Evolutionary conservation across 2,888 invertebrate genomes (phyloP).

Genomic region (Esperia sulphurella): DNA sequence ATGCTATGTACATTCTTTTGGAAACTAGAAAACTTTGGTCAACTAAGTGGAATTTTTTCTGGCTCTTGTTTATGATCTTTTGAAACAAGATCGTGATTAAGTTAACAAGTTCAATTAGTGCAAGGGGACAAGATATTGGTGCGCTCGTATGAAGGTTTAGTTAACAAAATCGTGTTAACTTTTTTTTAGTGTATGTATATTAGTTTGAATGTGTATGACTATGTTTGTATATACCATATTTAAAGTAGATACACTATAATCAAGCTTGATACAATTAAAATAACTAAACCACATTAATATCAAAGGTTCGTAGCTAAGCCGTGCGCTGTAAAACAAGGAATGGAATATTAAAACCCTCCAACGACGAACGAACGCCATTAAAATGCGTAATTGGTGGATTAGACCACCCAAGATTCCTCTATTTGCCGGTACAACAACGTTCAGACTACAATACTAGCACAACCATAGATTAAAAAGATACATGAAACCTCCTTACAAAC

Average conservation of each 20-base stretch:
- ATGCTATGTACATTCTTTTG: too few relatives aligned
- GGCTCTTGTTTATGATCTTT: too few relatives aligned
- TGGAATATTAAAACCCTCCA: slow-evolving; percentile 72
- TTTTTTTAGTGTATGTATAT: too few relatives aligned
- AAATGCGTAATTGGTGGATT: slow-evolving; percentile 79
- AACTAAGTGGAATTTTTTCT: too few relatives aligned
- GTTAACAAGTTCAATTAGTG: too few relatives aligned
- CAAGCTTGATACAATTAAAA: slow-evolving; percentile 40
- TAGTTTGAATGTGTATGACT: too few relatives aligned
- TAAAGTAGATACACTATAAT: neutral
- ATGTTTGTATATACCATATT: too few relatives aligned
- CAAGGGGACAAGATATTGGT: too few relatives aligned
- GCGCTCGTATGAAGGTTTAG: too few relatives aligned
- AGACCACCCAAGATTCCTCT: slow-evolving; percentile 74
- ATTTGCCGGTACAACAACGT: slow-evolving; percentile 46
- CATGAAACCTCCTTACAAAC: neutral
- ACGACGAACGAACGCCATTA: slow-evolving; percentile 68
- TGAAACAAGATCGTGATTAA: too few relatives aligned
- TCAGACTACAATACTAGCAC: slow-evolving; percentile 30
- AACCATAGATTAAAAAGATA: slow-evolving; percentile 28
- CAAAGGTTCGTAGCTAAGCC: slow-evolving; percentile 41
- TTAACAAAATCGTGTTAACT: too few relatives aligned
- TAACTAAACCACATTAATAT: slow-evolving; percentile 49
- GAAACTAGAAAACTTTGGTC: too few relatives aligned
- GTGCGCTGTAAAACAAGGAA: slow-evolving; percentile 69